Evolutionary conservation across 2,797 vertebrate species (phyloP).

Genomic region (Falco cherrug): DNA sequence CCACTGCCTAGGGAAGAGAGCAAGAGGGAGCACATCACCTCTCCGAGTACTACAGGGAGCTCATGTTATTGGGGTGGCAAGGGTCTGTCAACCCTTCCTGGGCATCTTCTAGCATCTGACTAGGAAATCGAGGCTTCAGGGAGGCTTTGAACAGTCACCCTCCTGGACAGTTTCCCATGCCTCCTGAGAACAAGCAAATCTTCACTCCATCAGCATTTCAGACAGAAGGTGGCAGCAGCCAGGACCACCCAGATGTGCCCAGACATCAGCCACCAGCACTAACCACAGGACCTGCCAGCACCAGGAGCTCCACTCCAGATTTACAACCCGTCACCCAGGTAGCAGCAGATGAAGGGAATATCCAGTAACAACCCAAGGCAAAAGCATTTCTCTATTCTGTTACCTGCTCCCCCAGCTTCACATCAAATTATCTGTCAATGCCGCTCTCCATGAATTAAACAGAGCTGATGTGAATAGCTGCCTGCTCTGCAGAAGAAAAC

Average conservation of each 20-base stretch:
- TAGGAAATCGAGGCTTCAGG: not conserved
- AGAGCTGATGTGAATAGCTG: not conserved
- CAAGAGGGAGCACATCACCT: not conserved
- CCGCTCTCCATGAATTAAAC: not conserved
- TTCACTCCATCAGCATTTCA: accelerated
- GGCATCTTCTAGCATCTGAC: not conserved
- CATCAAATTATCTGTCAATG: not conserved
- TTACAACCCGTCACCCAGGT: not conserved
- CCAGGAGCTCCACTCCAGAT: not conserved
- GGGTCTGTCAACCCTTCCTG: not conserved
- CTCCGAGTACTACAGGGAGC: not conserved
- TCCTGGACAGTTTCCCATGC: not conserved
- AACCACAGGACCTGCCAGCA: not conserved
- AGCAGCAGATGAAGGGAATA: not conserved
- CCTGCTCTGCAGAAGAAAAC: not conserved
- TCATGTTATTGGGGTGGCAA: not conserved
- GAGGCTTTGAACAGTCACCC: not conserved
- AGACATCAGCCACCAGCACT: not conserved
- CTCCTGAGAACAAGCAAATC: not conserved
- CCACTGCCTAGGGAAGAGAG: slow-evolving; percentile 67
- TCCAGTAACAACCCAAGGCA: not conserved
- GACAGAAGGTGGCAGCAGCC: not conserved
- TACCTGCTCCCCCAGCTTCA: not conserved
- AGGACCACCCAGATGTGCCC: not conserved
- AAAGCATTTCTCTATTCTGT: slow-evolving; percentile 1